phyloP scores from a whole-genome alignment of 1,140 invertebrate species.

The Macrotrachela quadricornifera region DNA sequence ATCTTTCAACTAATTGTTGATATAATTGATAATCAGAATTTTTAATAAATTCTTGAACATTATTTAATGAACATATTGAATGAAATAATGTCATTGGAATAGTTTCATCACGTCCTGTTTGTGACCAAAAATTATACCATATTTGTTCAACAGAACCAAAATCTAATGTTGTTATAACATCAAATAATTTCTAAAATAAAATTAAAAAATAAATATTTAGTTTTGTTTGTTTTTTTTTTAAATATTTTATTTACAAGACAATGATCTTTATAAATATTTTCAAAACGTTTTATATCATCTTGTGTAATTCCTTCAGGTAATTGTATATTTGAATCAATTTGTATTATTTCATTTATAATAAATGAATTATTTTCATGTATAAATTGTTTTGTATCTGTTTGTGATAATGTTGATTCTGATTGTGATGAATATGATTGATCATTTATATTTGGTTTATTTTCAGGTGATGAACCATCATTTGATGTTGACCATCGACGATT shows the following conservation, averaged over 20 bases:
- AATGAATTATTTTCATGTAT: neutral
- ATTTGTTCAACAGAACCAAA: neutral
- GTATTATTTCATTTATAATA: neutral
- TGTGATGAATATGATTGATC: too few relatives aligned
- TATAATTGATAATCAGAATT: constrained; percentile 76
- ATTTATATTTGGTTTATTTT: too few relatives aligned
- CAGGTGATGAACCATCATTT: too few relatives aligned
- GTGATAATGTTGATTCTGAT: neutral
- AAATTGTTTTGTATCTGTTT: neutral
- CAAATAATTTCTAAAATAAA: constrained; percentile 13
- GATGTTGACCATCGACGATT: too few relatives aligned
- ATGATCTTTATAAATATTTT: constrained; percentile 64
- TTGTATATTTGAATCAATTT: neutral
- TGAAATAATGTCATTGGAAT: constrained; percentile 36
- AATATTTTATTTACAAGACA: constrained; percentile 42
- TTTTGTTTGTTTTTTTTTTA: neutral
- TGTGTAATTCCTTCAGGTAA: constrained; percentile 39
- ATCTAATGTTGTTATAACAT: neutral
- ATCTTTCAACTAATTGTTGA: constrained; percentile 77
- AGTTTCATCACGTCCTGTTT: constrained; percentile 5
- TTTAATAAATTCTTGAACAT: constrained; percentile 47
- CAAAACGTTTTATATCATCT: constrained; percentile 49
- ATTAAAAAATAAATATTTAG: neutral
- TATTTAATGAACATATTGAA: constrained; percentile 26
- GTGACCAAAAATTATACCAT: constrained; percentile 4